Base-by-base conservation (phyloP, 1,140 invertebrate genomes). In the Brachionus plicatilis region DNA sequence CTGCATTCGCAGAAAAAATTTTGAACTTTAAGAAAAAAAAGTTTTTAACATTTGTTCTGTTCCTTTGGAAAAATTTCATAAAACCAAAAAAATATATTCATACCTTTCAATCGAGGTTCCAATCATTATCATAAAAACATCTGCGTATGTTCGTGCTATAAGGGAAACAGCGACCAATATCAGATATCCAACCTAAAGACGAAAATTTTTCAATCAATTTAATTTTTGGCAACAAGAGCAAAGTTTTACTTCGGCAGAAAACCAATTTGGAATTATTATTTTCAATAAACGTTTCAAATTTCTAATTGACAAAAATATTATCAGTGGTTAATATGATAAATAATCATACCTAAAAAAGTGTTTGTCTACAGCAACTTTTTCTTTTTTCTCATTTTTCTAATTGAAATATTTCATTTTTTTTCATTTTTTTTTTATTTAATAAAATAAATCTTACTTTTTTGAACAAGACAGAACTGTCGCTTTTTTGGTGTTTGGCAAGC, bases 61-160 rank as follows among this genome's bases (percentile, higher is more conserved):
- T 37, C 6, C 33, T 37, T 37, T 37, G 6, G 33, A 37, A 37
- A 29, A 29, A 1, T 37, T 37, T 37, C 6, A 7, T 2, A 37
- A 37, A 37, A 37, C 33, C 33, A 6, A 37, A 37, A 29, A 37
- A 37, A 37, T 7, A 37, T 14, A 41, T 56, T 24, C 56, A 89
- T 89, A 95, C 94, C 93, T 95, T 92, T 99, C 96, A 87, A 98
- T 93, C 82, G 94, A 91, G 2, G 96, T 99, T 14, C 93, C 93
- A 89, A 95, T 95, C 86, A 95, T 93, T 85, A 99, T 99, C 91
- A 98, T 93, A 95, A 96, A 99, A 68, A 99, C 92, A 91, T 99
- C 97, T 88, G 95, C 97, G 29, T 96, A 91, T 0, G 96, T 97
- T 87, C 96, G 92, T 5, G 94, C 92, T 9, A 97, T 91, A 8